These are phyloP conservation scores for Aldabrachelys gigantea DNA, from an alignment of 2,113 vertebrate species.

Conservation along the genomic window DNA sequence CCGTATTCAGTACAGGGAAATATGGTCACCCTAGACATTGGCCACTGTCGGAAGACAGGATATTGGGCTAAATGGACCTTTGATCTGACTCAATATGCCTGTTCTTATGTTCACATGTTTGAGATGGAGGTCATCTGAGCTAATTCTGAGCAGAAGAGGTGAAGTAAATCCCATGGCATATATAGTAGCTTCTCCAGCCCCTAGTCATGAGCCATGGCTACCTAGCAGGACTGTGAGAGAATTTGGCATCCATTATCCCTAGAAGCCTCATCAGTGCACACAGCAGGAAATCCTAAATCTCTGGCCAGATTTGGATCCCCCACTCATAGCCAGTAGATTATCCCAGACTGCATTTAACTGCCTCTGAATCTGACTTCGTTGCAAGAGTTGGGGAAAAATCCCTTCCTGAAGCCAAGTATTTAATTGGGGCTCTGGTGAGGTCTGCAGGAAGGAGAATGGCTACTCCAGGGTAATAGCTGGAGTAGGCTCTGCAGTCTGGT, in stretches of 20 bases:
- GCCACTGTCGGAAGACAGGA: too few relatives aligned
- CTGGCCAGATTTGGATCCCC: background rate
- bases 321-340: background rate
- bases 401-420: background rate
- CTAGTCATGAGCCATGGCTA: background rate
- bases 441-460: background rate
- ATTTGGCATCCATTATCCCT: background rate
- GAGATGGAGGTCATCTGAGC: background rate
- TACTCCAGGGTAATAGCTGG: background rate
- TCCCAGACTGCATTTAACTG: background rate
- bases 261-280: background rate
- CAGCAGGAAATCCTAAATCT: background rate
- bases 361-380: background rate
- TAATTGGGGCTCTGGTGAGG: background rate
- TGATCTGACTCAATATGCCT: too few relatives aligned
- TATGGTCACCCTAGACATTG: too few relatives aligned
- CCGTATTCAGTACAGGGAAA: too few relatives aligned
- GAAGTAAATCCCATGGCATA: background rate
- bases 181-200: background rate
- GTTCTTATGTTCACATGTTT: background rate
- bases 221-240: background rate
- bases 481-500: background rate
- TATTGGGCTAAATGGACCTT: too few relatives aligned
- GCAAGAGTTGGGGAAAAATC: background rate
- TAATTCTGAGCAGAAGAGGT: background rate